Evolutionary conservation across 2,797 vertebrate species (phyloP).

Genomic region (Gila robusta): DNA sequence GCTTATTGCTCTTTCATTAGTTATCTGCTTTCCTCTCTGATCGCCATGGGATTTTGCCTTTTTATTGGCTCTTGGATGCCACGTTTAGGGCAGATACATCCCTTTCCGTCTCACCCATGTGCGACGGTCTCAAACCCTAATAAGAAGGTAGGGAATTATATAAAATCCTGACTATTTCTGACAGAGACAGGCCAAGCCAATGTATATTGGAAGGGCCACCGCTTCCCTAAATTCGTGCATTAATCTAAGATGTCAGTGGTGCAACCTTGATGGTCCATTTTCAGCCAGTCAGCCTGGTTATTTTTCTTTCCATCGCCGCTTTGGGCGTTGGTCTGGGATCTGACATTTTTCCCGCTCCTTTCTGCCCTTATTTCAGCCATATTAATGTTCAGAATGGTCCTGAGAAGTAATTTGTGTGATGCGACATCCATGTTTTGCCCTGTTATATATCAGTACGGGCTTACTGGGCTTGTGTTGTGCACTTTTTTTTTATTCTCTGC

Average conservation of each 20-base stretch:
- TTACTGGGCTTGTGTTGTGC: slow-evolving; percentile 46
- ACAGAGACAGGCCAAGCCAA: slow-evolving; percentile 26
- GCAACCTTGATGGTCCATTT: slow-evolving; percentile 58
- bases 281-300: slow-evolving; percentile 51
- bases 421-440: slow-evolving; percentile 72
- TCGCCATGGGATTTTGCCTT: slow-evolving; percentile 46
- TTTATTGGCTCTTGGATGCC: slow-evolving; percentile 36
- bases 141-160: slow-evolving; percentile 49
- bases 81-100: slow-evolving; percentile 41
- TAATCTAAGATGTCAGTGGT: slow-evolving; percentile 56
- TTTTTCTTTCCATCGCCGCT: slow-evolving; percentile 42
- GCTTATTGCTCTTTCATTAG: slow-evolving; percentile 56
- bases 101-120: background rate
- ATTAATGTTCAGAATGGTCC: slow-evolving; percentile 65
- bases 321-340: slow-evolving; percentile 49
- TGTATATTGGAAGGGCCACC: slow-evolving; percentile 43
- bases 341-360: slow-evolving; percentile 55
- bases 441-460: slow-evolving; percentile 61
- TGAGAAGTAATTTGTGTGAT: slow-evolving; percentile 73
- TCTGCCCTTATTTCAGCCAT: slow-evolving; percentile 57
- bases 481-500: slow-evolving; percentile 47
- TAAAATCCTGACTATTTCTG: slow-evolving; percentile 50
- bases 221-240: slow-evolving; percentile 49
- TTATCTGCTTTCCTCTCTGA: slow-evolving; percentile 46
- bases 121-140: background rate